Base-by-base conservation (phyloP, 2,888 invertebrate species). In the Scaptomyza polygonia region DNA sequence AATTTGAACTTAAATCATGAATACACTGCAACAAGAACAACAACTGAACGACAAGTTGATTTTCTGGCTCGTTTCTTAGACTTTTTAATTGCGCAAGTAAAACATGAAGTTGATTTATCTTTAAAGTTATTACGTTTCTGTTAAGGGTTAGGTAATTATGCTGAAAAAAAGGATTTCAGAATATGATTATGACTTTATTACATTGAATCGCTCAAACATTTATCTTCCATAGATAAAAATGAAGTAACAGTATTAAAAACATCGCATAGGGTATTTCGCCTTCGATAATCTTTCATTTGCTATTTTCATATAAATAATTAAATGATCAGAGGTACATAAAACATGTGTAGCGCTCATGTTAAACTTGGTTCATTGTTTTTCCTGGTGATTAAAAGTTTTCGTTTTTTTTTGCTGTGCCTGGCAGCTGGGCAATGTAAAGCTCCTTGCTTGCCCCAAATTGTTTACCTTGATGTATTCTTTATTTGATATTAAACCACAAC, bases 1-100 rank as follows among this genome's bases (percentile, higher is more conserved):
- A 83, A 88, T 81, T 85, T 75, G 49, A 68, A 77, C 51, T 79
- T 87, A 83, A 87, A 87, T 83, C 86, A 88, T 69, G 82, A 72
- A 67, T 61, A 62, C 55, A 39, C 52, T 34, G 18, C 43, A 49
- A 53, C 49, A 43, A 45, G 39, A 52, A 40, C 9, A 34, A 25
- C 27, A 21, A 42, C 39, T 34, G 5, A 12, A 25, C 40, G 40
- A 52, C 56, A 67, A 75, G 51, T 83, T 75, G 84, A 67, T 76
- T 85, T 74, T 87, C 67, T 59, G 44, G 2, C 56, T 70, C 42
- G 56, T 70, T 66, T 67, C 65, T 56, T 69, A 59, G 39, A 42
- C 59, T 64, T 67, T 64, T 74, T 73, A 62, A 67, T 64, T 72
- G 66, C 58, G 40, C 64, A 57, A 63, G 53, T 51, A 62, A 30